These are phyloP conservation scores for Spodoptera frugiperda DNA, from an alignment of 1,140 invertebrate species.

Conservation along the genomic window DNA sequence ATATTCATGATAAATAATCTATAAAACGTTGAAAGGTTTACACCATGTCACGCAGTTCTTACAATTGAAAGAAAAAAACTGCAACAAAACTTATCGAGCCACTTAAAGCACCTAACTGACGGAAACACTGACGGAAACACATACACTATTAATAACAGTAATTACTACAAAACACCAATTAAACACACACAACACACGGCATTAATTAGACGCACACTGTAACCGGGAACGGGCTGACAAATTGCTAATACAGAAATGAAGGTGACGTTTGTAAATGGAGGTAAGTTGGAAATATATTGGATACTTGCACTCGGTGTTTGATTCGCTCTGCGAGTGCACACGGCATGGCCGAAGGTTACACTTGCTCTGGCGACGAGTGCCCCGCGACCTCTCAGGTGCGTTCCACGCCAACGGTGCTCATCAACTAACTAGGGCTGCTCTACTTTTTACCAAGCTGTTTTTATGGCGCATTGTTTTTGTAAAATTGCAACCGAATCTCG, in stretches of 20 bases:
- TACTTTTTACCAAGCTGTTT: constrained; percentile 66
- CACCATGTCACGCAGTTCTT: too few species aligned
- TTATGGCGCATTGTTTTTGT: constrained; percentile 73
- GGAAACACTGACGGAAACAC: constrained; percentile 8
- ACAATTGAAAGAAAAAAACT: too few species aligned
- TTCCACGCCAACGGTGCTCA: constrained; percentile 69
- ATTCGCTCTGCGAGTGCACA: constrained; percentile 70
- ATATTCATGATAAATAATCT: too few species aligned
- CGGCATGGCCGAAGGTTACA: constrained; percentile 70
- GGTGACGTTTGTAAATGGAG: background rate
- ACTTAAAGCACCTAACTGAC: too few species aligned
- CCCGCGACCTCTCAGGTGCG: constrained; percentile 62
- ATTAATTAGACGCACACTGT: background rate
- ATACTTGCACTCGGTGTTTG: constrained; percentile 80
- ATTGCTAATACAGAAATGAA: background rate
- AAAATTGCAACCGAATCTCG: constrained; percentile 41
- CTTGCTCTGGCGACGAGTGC: constrained; percentile 50
- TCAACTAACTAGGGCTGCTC: constrained; percentile 76
- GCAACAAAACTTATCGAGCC: too few species aligned
- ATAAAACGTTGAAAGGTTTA: too few species aligned
- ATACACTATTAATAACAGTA: constrained; percentile 26
- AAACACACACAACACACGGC: constrained; percentile 16
- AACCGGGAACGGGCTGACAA: background rate
- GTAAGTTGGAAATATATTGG: constrained; percentile 13
- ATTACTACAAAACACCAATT: constrained; percentile 22